Percentiles rank a stretch among this genome's conserved stretches.
Evolutionary conservation across 2,113 vertebrate species (phyloP).

Genomic region (Epinephelus lanceolatus): DNA sequence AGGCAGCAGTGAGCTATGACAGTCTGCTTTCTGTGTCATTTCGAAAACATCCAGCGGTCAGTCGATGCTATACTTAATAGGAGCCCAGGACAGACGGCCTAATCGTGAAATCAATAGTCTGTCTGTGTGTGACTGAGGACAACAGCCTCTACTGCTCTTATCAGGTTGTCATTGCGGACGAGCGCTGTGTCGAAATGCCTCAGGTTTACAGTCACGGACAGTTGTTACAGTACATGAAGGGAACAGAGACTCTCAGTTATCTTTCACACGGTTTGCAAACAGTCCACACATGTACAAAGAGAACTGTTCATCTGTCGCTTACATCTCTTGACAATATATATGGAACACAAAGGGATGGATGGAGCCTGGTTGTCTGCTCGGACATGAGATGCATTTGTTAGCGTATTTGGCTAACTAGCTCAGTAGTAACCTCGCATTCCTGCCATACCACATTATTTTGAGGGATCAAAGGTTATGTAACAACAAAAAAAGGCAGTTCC

Average conservation of each 20-base stretch:
- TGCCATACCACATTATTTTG: background rate
- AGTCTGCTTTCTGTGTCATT: conserved; percentile 46
- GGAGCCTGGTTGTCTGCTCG: background rate
- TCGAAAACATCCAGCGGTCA: conserved; percentile 52
- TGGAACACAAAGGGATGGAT: background rate
- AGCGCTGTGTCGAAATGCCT: conserved; percentile 28
- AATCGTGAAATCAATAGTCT: conserved; percentile 78
- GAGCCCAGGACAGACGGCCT: conserved; percentile 68
- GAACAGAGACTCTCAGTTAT: background rate
- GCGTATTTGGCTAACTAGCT: background rate
- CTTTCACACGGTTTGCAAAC: background rate
- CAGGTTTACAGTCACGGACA: background rate
- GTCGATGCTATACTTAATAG: conserved; percentile 56
- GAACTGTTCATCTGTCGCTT: background rate
- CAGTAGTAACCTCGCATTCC: background rate
- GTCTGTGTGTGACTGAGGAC: conserved; percentile 57
- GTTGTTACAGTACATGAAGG: background rate
- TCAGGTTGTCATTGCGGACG: conserved; percentile 49
- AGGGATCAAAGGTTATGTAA: background rate
- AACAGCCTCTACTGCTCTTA: conserved; percentile 36
- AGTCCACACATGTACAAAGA: background rate
- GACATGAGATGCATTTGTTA: background rate
- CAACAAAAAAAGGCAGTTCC: too few species aligned
- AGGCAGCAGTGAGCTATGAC: conserved; percentile 4
- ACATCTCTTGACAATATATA: background rate